Evolutionary conservation across 1,140 invertebrate genomes (phyloP).

Genomic region (Pachypsylla venusta): DNA sequence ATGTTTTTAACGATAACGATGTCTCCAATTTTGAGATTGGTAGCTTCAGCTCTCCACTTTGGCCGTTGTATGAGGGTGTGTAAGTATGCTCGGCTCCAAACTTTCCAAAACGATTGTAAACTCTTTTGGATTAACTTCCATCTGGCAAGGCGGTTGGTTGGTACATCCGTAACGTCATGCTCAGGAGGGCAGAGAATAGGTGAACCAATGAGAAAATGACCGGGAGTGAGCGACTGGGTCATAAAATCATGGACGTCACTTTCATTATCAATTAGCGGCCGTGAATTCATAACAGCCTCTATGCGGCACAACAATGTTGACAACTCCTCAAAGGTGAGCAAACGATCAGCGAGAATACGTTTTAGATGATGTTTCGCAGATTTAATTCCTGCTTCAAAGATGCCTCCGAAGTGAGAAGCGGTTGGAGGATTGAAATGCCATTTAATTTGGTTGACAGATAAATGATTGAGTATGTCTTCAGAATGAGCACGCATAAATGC

Average conservation of each 20-base stretch:
- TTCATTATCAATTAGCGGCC: constrained; percentile 19
- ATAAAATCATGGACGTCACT: constrained; percentile 23
- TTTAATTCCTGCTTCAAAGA: constrained; percentile 28
- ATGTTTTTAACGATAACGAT: constrained; percentile 23
- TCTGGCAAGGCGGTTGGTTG: constrained; percentile 19
- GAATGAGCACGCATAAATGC: neutral
- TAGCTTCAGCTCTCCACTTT: constrained; percentile 21
- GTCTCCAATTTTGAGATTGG: neutral
- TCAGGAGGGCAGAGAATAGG: constrained; percentile 27
- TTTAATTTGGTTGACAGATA: constrained; percentile 17
- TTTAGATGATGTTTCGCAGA: constrained; percentile 21
- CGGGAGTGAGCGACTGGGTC: constrained; percentile 23
- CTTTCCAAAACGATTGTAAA: constrained; percentile 27
- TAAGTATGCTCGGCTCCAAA: constrained; percentile 27
- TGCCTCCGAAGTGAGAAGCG: constrained; percentile 29
- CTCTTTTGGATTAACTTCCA: constrained; percentile 23
- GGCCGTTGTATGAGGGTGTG: constrained; percentile 22
- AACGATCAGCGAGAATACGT: constrained; percentile 11
- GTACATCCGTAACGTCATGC: constrained; percentile 20
- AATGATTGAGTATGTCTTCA: neutral
- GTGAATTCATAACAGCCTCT: constrained; percentile 26
- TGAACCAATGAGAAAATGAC: constrained; percentile 26
- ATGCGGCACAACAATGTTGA: constrained; percentile 24
- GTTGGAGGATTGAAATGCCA: constrained; percentile 31
- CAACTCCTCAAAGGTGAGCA: constrained; percentile 27